These are phyloP conservation scores for Atherinomorus stipes DNA, from an alignment of 2,113 vertebrate species.

Conservation along the genomic window DNA sequence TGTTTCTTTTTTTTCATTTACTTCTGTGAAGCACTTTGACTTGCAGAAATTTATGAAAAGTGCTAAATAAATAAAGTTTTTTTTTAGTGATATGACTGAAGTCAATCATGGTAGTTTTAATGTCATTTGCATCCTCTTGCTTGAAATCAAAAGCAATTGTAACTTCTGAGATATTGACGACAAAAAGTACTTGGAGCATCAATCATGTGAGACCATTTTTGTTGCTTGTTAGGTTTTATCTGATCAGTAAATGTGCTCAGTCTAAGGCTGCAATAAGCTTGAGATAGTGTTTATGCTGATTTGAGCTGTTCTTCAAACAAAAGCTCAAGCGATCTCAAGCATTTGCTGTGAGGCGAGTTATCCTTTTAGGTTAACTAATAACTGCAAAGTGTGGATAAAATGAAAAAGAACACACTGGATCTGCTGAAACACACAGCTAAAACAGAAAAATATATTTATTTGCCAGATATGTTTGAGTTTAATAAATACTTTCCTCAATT, in stretches of 20 bases:
- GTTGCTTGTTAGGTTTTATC: background rate
- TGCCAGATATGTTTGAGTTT: background rate
- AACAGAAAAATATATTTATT: background rate
- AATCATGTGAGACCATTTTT: background rate
- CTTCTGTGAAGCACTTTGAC: no score
- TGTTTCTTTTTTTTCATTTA: no score
- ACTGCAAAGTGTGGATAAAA: background rate
- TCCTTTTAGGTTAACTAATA: background rate
- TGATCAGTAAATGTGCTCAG: background rate
- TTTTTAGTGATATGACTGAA: no score
- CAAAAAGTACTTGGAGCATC: no score
- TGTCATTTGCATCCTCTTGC: no score
- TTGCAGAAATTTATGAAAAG: no score
- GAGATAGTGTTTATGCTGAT: background rate
- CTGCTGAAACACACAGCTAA: background rate
- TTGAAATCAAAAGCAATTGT: no score
- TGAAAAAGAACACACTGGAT: background rate
- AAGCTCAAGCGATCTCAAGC: background rate
- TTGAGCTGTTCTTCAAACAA: background rate
- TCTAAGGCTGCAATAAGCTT: background rate
- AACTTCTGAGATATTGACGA: no score
- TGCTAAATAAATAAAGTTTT: no score
- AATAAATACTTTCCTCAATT: constrained; percentile 5
- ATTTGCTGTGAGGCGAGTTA: background rate
- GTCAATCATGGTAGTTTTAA: no score